Evolutionary conservation across 1,140 invertebrate genomes (phyloP), one percentile per base, ranked within the genome.

Genomic region (Dysdera silvatica): DNA sequence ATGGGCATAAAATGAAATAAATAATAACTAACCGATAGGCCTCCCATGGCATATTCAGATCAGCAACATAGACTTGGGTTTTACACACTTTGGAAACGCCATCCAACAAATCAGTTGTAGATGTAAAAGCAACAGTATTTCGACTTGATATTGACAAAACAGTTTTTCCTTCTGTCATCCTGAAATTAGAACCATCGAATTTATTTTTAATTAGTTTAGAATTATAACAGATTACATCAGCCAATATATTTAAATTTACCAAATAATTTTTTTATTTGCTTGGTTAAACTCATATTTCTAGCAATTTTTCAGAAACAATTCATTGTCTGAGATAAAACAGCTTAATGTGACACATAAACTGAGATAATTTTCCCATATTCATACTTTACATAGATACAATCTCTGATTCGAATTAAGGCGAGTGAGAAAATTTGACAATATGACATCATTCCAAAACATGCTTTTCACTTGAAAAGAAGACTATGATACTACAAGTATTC

Each of bases 21-120:
- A 54, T 5, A 28, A 29, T 51, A 28, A 64, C 76, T 72, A 84
- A 87, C 83, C 83, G 84, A 69, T 88, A 83, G 59, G 82, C 80
- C 70, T 87, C 82, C 88, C 88, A 91, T 2, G 89, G 88, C 65
- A 86, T 85, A 74, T 91, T 89, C 31, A 92, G 77, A 74, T 94
- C 90, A 67, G 86, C 85, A 5, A 92, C 85, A 75, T 91, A 93
- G 45, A 92, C 87, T 75, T 90, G 83, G 24, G 83, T 85, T 31
- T 84, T 84, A 80, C 84, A 86, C 51, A 82, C 83, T 71, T 83
- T 82, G 10, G 82, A 83, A 52, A 77, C 80, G 14, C 70, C 72
- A 69, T 88, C 86, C 45, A 83, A 80, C 47, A 86, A 77, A 74
- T 84, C 85, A 52, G 80, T 87, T 16, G 81, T 82, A 48, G 84